A percentile compares a stretch with the other conserved stretches of the same genome.
These are phyloP conservation scores for Gadus chalcogrammus DNA, from an alignment of 2,113 vertebrate genomes.

Conservation along the genomic window DNA sequence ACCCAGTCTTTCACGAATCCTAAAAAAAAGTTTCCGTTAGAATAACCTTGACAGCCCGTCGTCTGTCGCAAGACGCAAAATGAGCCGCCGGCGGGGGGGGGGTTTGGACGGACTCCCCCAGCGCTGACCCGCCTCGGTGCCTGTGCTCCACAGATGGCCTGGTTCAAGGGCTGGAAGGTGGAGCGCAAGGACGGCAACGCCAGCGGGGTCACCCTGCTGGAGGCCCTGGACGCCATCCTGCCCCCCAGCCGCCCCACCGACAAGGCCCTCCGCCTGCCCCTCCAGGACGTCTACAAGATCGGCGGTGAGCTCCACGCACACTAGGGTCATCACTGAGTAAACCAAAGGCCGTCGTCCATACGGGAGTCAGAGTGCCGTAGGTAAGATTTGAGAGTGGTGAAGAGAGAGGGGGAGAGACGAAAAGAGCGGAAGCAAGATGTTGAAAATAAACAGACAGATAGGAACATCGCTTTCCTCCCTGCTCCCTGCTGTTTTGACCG, in stretches of 20 bases:
- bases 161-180: conserved; percentile 79
- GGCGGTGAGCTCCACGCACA: conserved; percentile 53
- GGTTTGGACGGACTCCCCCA: too few species aligned
- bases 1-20: too few species aligned
- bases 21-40: too few species aligned
- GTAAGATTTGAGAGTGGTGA: background rate
- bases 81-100: background rate
- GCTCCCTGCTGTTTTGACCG: too few species aligned
- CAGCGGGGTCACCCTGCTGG: conserved; percentile 66
- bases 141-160: conserved; percentile 64
- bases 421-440: too few species aligned
- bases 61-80: background rate
- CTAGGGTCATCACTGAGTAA: too few species aligned
- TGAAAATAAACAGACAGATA: too few species aligned
- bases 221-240: conserved; percentile 74
- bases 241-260: conserved; percentile 69
- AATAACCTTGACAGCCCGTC: too few species aligned
- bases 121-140: background rate
- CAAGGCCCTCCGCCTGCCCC: conserved; percentile 74
- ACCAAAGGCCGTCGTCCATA: too few species aligned
- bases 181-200: conserved; percentile 73
- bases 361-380: background rate
- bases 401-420: too few species aligned
- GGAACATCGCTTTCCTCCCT: too few species aligned
- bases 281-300: conserved; percentile 82